Evolutionary conservation across 1,140 invertebrate species (phyloP).

Genomic region (Akabosia matsudoensis): DNA sequence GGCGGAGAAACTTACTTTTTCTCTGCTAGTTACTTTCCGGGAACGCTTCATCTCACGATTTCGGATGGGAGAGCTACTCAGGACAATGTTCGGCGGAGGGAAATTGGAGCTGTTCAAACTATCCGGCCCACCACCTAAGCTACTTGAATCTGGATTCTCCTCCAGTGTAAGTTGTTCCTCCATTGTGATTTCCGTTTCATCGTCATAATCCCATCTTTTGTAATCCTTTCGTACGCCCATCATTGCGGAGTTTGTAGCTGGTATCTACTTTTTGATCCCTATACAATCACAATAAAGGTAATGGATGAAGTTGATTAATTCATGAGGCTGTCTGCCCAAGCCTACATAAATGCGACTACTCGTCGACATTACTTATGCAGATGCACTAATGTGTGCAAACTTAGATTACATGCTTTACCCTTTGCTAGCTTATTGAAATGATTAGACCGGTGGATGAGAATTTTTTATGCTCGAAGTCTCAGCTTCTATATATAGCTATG

Average conservation of each 20-base stretch:
- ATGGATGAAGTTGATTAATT: not conserved
- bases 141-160: slow-evolving; percentile 30
- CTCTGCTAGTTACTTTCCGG: slow-evolving; percentile 31
- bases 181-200: slow-evolving; percentile 40
- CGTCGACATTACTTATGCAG: too few relatives aligned
- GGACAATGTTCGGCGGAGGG: slow-evolving; percentile 9
- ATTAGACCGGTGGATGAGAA: too few relatives aligned
- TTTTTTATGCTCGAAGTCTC: too few relatives aligned
- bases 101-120: slow-evolving; percentile 10
- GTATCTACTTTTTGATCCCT: not conserved
- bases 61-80: slow-evolving; percentile 26
- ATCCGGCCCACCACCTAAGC: slow-evolving; percentile 7
- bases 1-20: slow-evolving; percentile 38
- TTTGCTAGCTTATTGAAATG: too few relatives aligned
- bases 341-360: too few relatives aligned
- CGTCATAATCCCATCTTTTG: slow-evolving; percentile 38
- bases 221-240: slow-evolving; percentile 32
- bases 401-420: too few relatives aligned
- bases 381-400: too few relatives aligned
- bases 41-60: slow-evolving; percentile 25
- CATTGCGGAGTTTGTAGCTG: not conserved
- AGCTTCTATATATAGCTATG: too few relatives aligned
- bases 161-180: slow-evolving; percentile 43
- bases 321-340: not conserved
- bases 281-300: not conserved